Conservation (phyloP, 2,113 vertebrate species). For the Amazona vittata region DNA sequence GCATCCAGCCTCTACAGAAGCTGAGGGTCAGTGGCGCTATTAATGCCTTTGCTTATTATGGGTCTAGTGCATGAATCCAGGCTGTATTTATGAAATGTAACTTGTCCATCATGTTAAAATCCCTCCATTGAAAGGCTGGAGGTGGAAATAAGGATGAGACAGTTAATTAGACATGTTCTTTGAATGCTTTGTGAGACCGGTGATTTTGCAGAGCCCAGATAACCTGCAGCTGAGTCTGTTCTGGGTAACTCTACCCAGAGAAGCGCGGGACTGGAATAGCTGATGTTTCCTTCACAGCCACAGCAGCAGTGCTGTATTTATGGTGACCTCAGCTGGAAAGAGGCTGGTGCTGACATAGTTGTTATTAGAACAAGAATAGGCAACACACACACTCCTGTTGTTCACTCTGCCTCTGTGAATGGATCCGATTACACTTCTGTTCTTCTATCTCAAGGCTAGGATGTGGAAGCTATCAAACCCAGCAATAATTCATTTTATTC, state of each 20-base stretch:
- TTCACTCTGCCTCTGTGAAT: neutral
- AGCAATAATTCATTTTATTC: neutral
- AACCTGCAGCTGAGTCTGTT: neutral
- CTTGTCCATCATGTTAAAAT: neutral
- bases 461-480: neutral
- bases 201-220: neutral
- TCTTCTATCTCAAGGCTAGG: constrained; percentile 25
- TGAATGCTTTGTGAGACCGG: neutral
- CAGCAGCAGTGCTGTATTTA: accelerated
- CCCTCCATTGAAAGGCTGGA: neutral
- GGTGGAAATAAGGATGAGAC: neutral
- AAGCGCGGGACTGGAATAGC: neutral
- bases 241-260: neutral
- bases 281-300: neutral
- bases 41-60: neutral
- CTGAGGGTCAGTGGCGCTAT: neutral
- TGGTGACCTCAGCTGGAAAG: constrained; percentile 25
- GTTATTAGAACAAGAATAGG: neutral
- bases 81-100: neutral
- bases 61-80: neutral
- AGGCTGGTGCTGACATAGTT: neutral
- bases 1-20: neutral
- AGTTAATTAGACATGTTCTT: neutral
- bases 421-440: neutral
- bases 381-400: neutral